A percentile compares a stretch with the other conserved stretches of the same genome.
Evolutionary conservation across 2,888 invertebrate species (phyloP).

Genomic region (Celastrina argiolus): DNA sequence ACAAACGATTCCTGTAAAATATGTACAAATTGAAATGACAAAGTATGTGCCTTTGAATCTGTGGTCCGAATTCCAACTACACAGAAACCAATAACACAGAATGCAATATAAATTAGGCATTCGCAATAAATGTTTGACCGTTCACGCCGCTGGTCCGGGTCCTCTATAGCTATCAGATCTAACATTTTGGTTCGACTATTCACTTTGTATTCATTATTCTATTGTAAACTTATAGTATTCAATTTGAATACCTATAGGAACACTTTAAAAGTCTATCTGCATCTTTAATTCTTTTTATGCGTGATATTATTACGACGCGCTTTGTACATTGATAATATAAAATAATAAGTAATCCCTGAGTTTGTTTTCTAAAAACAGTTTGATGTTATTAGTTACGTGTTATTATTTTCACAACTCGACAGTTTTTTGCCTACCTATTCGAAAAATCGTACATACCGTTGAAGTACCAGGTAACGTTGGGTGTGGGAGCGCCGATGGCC

Average conservation of each 20-base stretch:
- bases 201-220: background rate
- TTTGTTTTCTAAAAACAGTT: too few species aligned
- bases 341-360: too few species aligned
- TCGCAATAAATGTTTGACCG: background rate
- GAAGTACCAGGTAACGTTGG: constrained; percentile 94
- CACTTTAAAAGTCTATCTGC: background rate
- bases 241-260: too few species aligned
- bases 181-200: background rate
- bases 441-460: constrained; percentile 83
- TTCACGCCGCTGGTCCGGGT: background rate
- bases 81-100: background rate
- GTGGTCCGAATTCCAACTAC: background rate
- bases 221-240: too few species aligned
- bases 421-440: background rate
- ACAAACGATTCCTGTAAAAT: background rate
- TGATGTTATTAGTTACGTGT: too few species aligned
- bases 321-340: too few species aligned
- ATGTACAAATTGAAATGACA: background rate
- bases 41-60: background rate
- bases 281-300: background rate
- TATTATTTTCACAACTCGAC: too few species aligned
- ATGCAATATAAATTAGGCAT: constrained; percentile 9
- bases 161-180: constrained; percentile 3
- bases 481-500: constrained; percentile 93
- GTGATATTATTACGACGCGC: too few species aligned